A percentile compares a stretch with the other conserved stretches of the same genome.
phyloP scores from a whole-genome alignment of 2,113 vertebrate species.

The Hemiprocne comata region DNA sequence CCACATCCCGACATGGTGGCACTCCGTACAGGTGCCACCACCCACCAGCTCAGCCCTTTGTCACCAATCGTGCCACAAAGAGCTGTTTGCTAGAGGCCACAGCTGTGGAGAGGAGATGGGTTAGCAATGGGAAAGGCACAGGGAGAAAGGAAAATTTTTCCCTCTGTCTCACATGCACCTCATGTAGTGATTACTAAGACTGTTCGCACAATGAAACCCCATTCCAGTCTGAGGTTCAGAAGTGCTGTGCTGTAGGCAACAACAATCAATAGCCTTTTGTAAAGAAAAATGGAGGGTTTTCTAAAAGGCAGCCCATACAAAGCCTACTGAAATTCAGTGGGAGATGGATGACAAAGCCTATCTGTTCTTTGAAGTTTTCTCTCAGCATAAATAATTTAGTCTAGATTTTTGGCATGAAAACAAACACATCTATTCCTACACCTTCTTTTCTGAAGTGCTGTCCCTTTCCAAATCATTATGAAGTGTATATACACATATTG shows the following conservation, averaged over 20 bases:
- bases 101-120: background rate
- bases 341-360: background rate
- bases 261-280: background rate
- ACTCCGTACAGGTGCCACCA: background rate
- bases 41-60: background rate
- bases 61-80: background rate
- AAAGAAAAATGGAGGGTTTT: background rate
- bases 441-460: background rate
- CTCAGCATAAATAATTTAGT: background rate
- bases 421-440: background rate
- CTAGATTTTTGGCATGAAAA: background rate
- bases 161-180: background rate
- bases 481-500: background rate
- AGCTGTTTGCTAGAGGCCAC: background rate
- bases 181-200: background rate
- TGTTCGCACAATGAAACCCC: background rate
- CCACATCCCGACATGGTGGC: accelerated
- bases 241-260: background rate
- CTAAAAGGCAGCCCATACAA: background rate
- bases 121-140: background rate
- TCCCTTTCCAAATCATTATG: background rate
- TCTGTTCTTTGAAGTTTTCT: background rate
- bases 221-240: background rate
- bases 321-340: background rate
- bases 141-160: background rate